Conservation (phyloP, 2,888 invertebrate species). For the Drosophila colorata region DNA sequence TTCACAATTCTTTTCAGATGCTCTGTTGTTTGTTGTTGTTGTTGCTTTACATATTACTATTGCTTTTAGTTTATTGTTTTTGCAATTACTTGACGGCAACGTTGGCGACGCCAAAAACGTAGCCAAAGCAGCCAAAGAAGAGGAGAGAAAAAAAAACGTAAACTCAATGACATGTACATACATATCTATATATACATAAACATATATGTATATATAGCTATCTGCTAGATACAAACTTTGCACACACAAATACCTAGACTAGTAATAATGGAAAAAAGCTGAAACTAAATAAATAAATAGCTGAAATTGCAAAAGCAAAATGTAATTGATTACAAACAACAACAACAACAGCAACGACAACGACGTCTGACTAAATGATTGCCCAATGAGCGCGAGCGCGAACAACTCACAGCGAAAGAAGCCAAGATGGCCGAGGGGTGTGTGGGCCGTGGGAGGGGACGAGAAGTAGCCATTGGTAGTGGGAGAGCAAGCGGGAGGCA, state of each 20-base stretch:
- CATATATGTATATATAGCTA: conserved; percentile 47
- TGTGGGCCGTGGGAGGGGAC: neutral
- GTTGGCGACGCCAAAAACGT: conserved; percentile 54
- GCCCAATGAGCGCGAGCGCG: conserved; percentile 73
- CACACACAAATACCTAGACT: conserved; percentile 56
- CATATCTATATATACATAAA: conserved; percentile 30
- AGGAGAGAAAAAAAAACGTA: conserved; percentile 55
- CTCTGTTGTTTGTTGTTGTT: conserved; percentile 39
- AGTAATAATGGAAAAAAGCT: conserved; percentile 77
- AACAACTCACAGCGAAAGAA: conserved; percentile 45
- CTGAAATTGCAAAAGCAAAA: conserved; percentile 81
- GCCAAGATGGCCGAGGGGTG: conserved; percentile 3
- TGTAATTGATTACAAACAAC: conserved; percentile 76
- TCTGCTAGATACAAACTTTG: conserved; percentile 74
- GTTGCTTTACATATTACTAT: conserved; percentile 73
- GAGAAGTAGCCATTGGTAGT: conserved; percentile 7
- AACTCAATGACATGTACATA: conserved; percentile 63
- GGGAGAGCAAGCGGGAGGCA: conserved; percentile 29
- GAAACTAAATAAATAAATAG: conserved; percentile 81
- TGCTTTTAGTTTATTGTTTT: conserved; percentile 80
- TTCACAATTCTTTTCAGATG: conserved; percentile 75
- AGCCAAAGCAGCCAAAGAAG: conserved; percentile 50
- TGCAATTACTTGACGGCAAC: conserved; percentile 70
- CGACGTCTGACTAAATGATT: conserved; percentile 75
- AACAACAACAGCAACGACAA: conserved; percentile 28